Percentiles rank a stretch among this genome's conserved stretches.
Conservation (phyloP, 2,113 vertebrate species). For the Neopipo cinnamomea region DNA sequence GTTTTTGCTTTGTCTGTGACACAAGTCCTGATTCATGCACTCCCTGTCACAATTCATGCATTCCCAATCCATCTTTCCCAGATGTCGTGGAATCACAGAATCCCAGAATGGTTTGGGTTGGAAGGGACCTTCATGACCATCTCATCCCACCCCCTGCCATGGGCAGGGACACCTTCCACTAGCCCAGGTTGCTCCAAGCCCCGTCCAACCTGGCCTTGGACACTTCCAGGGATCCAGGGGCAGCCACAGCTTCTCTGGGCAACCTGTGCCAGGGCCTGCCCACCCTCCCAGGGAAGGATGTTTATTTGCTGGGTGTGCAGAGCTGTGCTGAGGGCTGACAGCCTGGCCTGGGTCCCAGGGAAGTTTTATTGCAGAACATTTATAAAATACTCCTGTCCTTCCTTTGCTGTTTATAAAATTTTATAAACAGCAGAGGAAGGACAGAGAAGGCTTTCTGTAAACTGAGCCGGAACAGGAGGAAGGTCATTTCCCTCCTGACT, state of each 20-base stretch:
- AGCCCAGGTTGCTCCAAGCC: background rate
- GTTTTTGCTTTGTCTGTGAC: background rate
- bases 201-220: accelerated
- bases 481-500: background rate
- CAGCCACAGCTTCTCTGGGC: background rate
- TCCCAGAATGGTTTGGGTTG: background rate
- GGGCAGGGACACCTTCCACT: background rate
- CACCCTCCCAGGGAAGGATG: background rate
- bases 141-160: background rate
- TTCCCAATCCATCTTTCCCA: background rate
- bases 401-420: too few species aligned
- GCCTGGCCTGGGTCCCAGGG: background rate
- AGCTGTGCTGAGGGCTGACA: background rate
- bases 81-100: accelerated
- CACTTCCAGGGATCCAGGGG: background rate
- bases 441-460: background rate
- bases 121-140: background rate
- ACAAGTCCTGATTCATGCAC: too few species aligned
- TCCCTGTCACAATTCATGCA: background rate
- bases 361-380: background rate
- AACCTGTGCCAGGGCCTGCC: background rate
- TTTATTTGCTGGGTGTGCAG: background rate
- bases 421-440: background rate
- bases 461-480: background rate
- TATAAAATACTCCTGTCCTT: background rate